A percentile compares a stretch with the other conserved stretches of the same genome.
Conservation (phyloP, 2,797 vertebrate species). For the Sus cebifrons region DNA sequence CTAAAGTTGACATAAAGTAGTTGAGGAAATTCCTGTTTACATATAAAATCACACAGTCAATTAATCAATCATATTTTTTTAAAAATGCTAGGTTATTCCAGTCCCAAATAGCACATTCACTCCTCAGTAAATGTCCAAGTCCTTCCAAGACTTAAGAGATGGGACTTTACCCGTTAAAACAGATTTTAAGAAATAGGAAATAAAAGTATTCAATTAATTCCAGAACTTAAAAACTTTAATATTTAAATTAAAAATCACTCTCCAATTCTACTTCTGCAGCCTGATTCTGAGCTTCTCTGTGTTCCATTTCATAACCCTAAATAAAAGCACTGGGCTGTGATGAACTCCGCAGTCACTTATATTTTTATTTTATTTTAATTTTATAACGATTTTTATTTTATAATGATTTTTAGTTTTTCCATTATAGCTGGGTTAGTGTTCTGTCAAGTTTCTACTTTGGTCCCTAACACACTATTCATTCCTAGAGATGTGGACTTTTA, state of each 20-base stretch:
- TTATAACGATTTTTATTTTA: too few species aligned
- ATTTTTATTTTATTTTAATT: too few species aligned
- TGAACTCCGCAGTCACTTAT: neutral
- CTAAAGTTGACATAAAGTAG: neutral
- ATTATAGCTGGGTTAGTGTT: too few species aligned
- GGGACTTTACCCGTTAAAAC: neutral
- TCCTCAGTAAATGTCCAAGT: neutral
- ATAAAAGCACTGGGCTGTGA: neutral
- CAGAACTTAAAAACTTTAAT: neutral
- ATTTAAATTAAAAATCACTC: neutral
- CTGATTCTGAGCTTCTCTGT: neutral
- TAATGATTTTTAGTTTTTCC: too few species aligned
- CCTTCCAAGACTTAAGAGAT: neutral
- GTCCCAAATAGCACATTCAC: neutral
- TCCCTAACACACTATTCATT: neutral
- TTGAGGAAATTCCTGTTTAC: neutral
- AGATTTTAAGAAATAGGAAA: neutral
- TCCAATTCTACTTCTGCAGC: neutral
- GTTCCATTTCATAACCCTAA: neutral
- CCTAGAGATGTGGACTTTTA: neutral
- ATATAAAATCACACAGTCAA: constrained; percentile 14
- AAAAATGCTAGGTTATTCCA: neutral
- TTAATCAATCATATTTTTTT: neutral
- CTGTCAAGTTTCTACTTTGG: too few species aligned
- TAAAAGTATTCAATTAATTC: neutral